Evolutionary conservation across 2,888 invertebrate species (phyloP).

Genomic region (Epinotia nisella): DNA sequence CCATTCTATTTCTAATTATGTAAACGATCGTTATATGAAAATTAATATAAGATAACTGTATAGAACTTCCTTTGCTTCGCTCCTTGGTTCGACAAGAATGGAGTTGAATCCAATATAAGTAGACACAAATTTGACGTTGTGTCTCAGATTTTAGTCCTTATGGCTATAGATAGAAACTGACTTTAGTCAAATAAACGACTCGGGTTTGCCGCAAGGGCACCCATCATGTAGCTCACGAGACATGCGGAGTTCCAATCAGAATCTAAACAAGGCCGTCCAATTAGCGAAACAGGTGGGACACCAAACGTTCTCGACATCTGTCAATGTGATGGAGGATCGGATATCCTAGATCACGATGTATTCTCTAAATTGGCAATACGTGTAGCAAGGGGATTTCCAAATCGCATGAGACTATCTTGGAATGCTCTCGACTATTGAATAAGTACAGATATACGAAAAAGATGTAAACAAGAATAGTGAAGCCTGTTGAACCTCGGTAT

Average conservation of each 20-base stretch:
- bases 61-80: too few species aligned
- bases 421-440: not conserved
- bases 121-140: too few species aligned
- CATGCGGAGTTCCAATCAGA: constrained; percentile 18
- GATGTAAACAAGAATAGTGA: not conserved
- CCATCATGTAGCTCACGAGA: not conserved
- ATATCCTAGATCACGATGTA: not conserved
- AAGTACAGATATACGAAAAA: not conserved
- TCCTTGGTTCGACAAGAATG: too few species aligned
- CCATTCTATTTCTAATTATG: too few species aligned
- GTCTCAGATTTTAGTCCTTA: too few species aligned
- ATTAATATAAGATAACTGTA: too few species aligned
- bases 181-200: too few species aligned
- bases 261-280: constrained; percentile 24
- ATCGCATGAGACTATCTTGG: not conserved
- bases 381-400: not conserved
- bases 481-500: too few species aligned
- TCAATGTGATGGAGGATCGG: constrained; percentile 2
- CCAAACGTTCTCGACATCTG: not conserved
- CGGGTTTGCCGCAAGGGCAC: not conserved
- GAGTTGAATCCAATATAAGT: too few species aligned
- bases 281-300: constrained; percentile 11
- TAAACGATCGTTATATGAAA: too few species aligned
- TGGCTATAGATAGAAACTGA: too few species aligned
- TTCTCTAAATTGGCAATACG: not conserved